phyloP scores from a whole-genome alignment of 2,888 invertebrate species.

The Busseola fusca region DNA sequence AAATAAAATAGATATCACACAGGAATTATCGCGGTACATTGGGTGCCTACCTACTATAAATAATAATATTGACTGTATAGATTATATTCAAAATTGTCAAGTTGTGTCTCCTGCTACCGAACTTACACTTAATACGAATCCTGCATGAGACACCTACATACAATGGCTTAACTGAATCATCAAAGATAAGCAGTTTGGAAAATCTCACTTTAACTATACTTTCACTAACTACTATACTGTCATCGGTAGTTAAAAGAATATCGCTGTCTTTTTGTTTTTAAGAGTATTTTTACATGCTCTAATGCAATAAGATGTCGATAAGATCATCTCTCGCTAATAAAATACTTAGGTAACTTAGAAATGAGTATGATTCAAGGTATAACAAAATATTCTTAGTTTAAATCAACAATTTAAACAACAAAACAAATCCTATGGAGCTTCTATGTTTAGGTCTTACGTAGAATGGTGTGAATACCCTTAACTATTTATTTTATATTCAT shows the following conservation, averaged over 20 bases:
- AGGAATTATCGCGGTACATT: constrained; percentile 8
- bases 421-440: not conserved
- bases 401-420: constrained; percentile 17
- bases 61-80: constrained; percentile 4
- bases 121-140: constrained; percentile 14
- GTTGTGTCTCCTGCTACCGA: not conserved
- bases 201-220: constrained; percentile 9
- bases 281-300: constrained; percentile 27
- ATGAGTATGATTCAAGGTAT: constrained; percentile 55
- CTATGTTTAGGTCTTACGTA: not conserved
- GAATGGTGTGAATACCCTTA: constrained; percentile 7
- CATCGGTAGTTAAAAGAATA: constrained; percentile 4
- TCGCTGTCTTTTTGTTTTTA: constrained; percentile 43
- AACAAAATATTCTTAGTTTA: constrained; percentile 54
- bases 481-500: constrained; percentile 1
- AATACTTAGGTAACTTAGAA: constrained; percentile 31
- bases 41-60: constrained; percentile 15
- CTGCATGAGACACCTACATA: constrained; percentile 14
- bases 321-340: constrained; percentile 32
- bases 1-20: constrained; percentile 29
- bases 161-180: constrained; percentile 3
- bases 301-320: constrained; percentile 16
- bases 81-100: constrained; percentile 17
- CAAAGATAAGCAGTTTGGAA: constrained; percentile 21
- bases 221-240: constrained; percentile 5